Evolutionary conservation across 2,888 invertebrate genomes (phyloP), one percentile per base, ranked within the genome.

Genomic region (Epirrhoe tristata): DNA sequence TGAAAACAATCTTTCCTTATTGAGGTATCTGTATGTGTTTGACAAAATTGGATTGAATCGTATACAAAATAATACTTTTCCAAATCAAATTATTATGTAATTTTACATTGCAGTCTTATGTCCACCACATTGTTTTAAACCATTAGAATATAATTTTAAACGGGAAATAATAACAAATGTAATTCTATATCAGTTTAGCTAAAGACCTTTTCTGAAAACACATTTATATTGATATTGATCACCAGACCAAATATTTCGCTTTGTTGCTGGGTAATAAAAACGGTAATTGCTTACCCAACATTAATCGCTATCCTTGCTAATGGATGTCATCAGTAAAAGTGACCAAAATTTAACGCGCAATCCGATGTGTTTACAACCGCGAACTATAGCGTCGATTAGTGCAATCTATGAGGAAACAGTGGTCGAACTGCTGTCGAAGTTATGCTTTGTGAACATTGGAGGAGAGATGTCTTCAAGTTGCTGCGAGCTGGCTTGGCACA

Each of bases 401-500:
- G 24, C 31, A 10, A 10, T 12, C 31, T 52, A 52, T 52, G 52
- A 12, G 52, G 52, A 24, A 52, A 52, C 50, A 65, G 55, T 66
- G 57, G 56, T 43, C 55, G 52, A 58, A 48, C 56, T 65, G 43
- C 58, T 64, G 63, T 71, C 63, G 43, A 67, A 71, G 70, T 71
- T 67, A 63, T 69, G 66, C 66, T 39, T 57, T 66, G 68, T 62
- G 68, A 67, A 70, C 64, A 72, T 74, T 69, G 55, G 57, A 62
- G 39, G 60, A 58, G 24, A 31, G 51, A 64, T 65, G 60, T 68
- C 68, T 58, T 66, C 58, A 66, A 69, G 62, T 57, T 64, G 68
- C 66, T 66, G 58, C 54, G 43, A 66, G 65, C 58, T 66, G 82
- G 79, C 81, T 81, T 78, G 75, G 75, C 82, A 79, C 75, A 79